Conservation (phyloP, 2,113 vertebrate genomes). For the Eupsittula cactorum region DNA sequence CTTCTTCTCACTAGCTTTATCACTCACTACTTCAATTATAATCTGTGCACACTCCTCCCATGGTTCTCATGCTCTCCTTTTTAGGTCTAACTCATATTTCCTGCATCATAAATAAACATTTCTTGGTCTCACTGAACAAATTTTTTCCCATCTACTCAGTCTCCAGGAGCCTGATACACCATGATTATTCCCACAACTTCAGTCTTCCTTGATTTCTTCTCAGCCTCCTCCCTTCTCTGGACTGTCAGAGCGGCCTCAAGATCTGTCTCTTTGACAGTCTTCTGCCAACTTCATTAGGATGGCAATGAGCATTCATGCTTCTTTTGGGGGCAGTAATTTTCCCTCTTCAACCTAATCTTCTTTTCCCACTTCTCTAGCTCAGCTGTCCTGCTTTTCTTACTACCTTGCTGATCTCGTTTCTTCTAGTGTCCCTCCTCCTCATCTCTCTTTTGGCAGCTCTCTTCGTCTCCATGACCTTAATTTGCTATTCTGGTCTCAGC, state of each 20-base stretch:
- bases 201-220: neutral
- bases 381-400: neutral
- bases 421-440: neutral
- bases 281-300: neutral
- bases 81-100: neutral
- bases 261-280: neutral
- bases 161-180: neutral
- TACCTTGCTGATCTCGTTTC: neutral
- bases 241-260: neutral
- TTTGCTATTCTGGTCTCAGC: neutral
- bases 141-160: neutral
- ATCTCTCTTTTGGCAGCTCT: neutral
- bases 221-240: neutral
- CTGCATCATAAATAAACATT: neutral
- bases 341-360: neutral
- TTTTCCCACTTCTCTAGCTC: neutral
- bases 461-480: neutral
- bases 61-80: neutral
- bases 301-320: neutral
- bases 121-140: neutral
- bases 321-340: neutral
- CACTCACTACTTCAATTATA: neutral
- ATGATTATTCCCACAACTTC: neutral
- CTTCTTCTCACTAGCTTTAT: neutral
- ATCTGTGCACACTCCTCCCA: neutral